Evolutionary conservation across 1,140 invertebrate genomes (phyloP).

Genomic region (Pseudomyrmex sp.): DNA sequence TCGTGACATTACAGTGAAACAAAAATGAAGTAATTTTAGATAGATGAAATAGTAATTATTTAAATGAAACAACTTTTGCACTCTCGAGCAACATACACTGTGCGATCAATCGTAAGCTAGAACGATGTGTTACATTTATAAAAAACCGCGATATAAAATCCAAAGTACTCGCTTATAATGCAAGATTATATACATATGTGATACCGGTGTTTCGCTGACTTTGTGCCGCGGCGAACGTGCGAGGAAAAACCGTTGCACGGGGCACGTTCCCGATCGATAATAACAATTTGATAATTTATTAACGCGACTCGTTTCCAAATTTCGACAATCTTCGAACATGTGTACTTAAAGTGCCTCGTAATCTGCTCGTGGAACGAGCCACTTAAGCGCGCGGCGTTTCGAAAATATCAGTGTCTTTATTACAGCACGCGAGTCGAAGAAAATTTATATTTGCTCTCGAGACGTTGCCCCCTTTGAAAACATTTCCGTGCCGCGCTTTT

Average conservation of each 20-base stretch:
- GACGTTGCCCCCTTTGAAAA: background rate
- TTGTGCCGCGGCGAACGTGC: too few relatives aligned
- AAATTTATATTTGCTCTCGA: constrained; percentile 12
- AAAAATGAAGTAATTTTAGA: too few relatives aligned
- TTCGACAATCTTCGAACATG: constrained; percentile 7
- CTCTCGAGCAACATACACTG: too few relatives aligned
- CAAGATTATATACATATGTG: background rate
- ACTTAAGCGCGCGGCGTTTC: background rate
- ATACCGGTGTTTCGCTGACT: background rate
- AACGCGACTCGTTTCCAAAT: constrained; percentile 5
- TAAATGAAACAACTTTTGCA: too few relatives aligned
- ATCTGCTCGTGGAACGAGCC: background rate
- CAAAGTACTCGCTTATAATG: background rate
- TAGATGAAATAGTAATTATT: background rate
- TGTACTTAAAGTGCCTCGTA: background rate
- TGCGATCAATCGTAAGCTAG: constrained; percentile 19
- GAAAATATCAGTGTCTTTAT: constrained; percentile 44
- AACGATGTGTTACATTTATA: constrained; percentile 8
- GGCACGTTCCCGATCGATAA: constrained; percentile 19
- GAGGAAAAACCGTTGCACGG: background rate
- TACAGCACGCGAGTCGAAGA: constrained; percentile 16
- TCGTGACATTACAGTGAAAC: too few relatives aligned
- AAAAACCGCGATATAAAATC: background rate
- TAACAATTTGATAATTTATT: constrained; percentile 37
- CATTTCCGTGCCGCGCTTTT: background rate